These are phyloP conservation scores for Hipparchia semele DNA, from an alignment of 2,888 invertebrate genomes.

Conservation along the genomic window DNA sequence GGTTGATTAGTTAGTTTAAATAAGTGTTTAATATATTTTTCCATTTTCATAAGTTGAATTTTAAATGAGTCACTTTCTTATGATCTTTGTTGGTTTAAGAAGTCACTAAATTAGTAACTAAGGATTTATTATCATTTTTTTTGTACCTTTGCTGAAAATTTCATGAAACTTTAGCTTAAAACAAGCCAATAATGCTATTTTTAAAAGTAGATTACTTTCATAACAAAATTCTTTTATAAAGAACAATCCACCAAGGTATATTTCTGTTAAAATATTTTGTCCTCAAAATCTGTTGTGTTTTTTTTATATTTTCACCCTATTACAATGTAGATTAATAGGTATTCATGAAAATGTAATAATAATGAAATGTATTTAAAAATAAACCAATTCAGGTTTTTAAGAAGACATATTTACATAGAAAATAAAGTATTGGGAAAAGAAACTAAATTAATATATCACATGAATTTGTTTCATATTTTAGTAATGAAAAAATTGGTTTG, in stretches of 20 bases:
- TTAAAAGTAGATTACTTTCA: neutral
- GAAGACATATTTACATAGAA: neutral
- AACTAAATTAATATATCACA: neutral
- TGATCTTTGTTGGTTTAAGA: neutral
- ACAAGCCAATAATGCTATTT: conserved; percentile 11
- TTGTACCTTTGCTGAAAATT: neutral
- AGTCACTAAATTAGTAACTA: neutral
- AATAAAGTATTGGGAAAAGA: neutral
- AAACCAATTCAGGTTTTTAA: neutral
- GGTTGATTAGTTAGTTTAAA: too few species aligned
- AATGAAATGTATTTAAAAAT: neutral
- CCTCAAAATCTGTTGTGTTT: neutral
- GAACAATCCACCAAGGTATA: neutral
- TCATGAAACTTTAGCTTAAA: conserved; percentile 8
- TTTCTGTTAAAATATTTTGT: too few species aligned
- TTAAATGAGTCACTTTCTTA: conserved; percentile 16
- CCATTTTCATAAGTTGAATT: neutral
- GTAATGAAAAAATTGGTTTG: conserved; percentile 23
- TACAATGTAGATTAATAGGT: neutral
- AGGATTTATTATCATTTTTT: neutral
- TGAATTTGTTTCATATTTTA: neutral
- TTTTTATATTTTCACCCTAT: neutral
- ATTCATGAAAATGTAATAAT: too few species aligned
- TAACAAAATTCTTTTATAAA: neutral
- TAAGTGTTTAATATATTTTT: neutral